Conservation (phyloP, 2,113 vertebrate species). For the Oncorhynchus nerka region DNA sequence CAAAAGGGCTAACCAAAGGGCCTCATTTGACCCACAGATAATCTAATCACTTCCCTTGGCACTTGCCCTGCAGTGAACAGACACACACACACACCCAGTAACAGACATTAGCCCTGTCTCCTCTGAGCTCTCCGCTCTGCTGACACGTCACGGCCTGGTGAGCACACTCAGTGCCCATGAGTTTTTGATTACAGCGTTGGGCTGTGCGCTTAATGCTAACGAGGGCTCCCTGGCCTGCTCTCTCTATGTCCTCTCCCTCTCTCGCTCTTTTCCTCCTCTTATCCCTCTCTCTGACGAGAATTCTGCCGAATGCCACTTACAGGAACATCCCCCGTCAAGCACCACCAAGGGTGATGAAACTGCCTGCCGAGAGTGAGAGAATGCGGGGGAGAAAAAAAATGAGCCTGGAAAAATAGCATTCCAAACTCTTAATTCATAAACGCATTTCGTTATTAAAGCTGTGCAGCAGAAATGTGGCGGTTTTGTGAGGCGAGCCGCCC, state of each 20-base stretch:
- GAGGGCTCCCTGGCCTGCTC: constrained; percentile 25
- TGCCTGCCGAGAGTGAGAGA: constrained; percentile 14
- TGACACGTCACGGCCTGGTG: constrained; percentile 2
- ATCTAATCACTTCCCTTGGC: constrained; percentile 64
- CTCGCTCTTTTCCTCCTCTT: background rate
- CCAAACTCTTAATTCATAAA: constrained; percentile 66
- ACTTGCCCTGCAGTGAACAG: constrained; percentile 32
- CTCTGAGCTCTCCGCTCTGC: constrained; percentile 44
- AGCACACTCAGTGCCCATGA: constrained; percentile 29
- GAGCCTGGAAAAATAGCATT: constrained; percentile 59
- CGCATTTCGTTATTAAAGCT: constrained; percentile 64
- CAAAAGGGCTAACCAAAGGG: constrained; percentile 66
- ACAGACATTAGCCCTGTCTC: constrained; percentile 6
- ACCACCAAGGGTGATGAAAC: constrained; percentile 34
- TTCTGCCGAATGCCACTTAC: constrained; percentile 38
- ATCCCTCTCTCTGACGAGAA: constrained; percentile 20
- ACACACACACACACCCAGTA: constrained; percentile 30
- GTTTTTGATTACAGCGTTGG: constrained; percentile 53
- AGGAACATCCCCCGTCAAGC: constrained; percentile 47
- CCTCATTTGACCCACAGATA: constrained; percentile 62
- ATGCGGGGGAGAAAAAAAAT: constrained; percentile 11
- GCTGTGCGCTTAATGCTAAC: constrained; percentile 52
- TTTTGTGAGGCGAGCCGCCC: constrained; percentile 68
- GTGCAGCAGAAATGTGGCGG: constrained; percentile 66
- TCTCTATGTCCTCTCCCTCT: constrained; percentile 6